Conservation (phyloP, 2,113 vertebrate species). For the Ibidorhyncha struthersii region DNA sequence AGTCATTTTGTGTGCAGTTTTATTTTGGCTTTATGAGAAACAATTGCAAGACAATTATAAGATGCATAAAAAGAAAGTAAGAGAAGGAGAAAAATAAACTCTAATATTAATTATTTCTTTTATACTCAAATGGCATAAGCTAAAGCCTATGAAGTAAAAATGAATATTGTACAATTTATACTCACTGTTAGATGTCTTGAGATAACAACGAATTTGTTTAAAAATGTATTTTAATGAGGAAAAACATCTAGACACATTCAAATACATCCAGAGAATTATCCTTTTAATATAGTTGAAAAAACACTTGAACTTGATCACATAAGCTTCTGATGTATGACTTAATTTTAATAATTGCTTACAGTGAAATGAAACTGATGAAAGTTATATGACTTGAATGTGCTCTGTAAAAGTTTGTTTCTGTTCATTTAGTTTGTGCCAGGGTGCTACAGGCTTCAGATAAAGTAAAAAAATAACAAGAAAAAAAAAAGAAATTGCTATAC, state of each 20-base stretch:
- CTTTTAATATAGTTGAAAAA: not conserved
- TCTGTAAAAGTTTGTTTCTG: not conserved
- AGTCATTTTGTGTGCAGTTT: not conserved
- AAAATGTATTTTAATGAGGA: not conserved
- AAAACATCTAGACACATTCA: not conserved
- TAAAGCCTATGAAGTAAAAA: not conserved
- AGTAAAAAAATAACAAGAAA: not conserved
- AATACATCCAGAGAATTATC: not conserved
- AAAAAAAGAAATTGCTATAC: not conserved
- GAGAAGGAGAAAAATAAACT: not conserved
- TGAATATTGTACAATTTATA: not conserved
- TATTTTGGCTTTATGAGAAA: not conserved
- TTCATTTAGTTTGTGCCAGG: not conserved
- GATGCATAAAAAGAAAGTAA: not conserved
- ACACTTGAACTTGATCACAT: not conserved
- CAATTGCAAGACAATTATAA: not conserved
- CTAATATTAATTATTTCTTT: not conserved
- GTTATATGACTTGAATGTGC: not conserved
- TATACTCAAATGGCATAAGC: not conserved
- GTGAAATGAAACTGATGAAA: not conserved
- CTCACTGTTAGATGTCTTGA: not conserved
- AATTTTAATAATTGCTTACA: not conserved
- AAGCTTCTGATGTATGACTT: not conserved
- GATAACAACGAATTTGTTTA: not conserved
- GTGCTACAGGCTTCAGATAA: not conserved